Conservation (phyloP, 1,140 invertebrate genomes). For the Micrasema longulum region DNA sequence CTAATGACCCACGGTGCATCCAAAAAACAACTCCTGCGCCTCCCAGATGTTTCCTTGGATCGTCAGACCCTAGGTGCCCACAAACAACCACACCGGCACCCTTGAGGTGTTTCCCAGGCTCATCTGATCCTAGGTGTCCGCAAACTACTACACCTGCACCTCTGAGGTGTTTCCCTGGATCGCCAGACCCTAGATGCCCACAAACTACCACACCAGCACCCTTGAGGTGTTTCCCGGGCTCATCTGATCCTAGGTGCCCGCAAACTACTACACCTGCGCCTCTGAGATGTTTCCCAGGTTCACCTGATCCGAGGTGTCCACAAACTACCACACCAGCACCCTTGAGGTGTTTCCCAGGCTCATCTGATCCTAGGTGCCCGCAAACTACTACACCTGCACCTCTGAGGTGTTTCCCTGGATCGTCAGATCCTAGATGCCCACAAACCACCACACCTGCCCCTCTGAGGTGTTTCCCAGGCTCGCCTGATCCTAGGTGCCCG, state of each 20-base stretch:
- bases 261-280: conserved; percentile 49
- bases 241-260: conserved; percentile 60
- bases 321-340: conserved; percentile 55
- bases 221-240: conserved; percentile 59
- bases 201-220: conserved; percentile 33
- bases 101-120: conserved; percentile 54
- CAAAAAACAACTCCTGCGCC: conserved; percentile 68
- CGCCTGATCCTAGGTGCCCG: conserved; percentile 57
- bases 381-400: conserved; percentile 44
- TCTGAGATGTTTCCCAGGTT: conserved; percentile 62
- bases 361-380: conserved; percentile 60
- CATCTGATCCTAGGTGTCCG: conserved; percentile 58
- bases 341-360: conserved; percentile 59
- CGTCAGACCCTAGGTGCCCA: conserved; percentile 58
- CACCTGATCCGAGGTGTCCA: conserved; percentile 63
- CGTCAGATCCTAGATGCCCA: conserved; percentile 59
- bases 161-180: conserved; percentile 62
- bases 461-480: conserved; percentile 59
- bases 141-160: conserved; percentile 55
- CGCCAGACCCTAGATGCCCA: conserved; percentile 58
- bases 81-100: conserved; percentile 49
- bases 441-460: conserved; percentile 55
- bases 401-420: conserved; percentile 58
- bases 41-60: too few relatives aligned
- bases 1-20: conserved; percentile 71